Percentiles rank a stretch among this genome's conserved stretches.
These are phyloP conservation scores for Turritopsis rubra DNA, from an alignment of 30 jellyfish, hydroid and myxozoan genomes.

Conservation along the genomic window DNA sequence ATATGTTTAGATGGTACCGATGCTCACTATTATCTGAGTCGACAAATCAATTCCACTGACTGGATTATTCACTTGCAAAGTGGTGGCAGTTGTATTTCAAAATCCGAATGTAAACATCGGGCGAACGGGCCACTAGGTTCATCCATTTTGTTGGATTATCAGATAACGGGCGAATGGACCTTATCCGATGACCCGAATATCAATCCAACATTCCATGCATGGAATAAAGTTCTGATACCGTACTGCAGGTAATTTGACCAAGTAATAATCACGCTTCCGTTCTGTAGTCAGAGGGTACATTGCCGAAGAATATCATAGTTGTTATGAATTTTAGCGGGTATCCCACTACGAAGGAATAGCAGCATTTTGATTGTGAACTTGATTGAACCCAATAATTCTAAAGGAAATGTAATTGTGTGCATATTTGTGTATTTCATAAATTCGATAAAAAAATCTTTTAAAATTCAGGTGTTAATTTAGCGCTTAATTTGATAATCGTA, in stretches of 20 bases:
- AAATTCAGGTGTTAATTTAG: no score
- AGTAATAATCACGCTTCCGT: not conserved
- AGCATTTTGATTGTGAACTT: no score
- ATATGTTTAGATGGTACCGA: constrained; percentile 62
- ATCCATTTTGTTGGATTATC: constrained; percentile 52
- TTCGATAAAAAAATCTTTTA: no score
- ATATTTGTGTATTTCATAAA: no score
- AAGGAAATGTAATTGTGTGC: no score
- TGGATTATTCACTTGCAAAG: constrained; percentile 92
- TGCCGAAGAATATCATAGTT: no score
- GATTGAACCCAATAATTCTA: no score
- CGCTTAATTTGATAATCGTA: no score
- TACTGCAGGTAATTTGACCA: constrained; percentile 87
- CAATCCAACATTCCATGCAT: constrained; percentile 76
- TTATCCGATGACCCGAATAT: constrained; percentile 66
- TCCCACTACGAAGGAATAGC: no score
- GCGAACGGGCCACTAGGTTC: constrained; percentile 92
- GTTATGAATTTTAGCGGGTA: no score
- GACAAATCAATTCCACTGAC: constrained; percentile 39
- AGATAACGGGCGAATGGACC: constrained; percentile 76
- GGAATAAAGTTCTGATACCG: constrained; percentile 90
- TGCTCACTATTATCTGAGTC: constrained; percentile 70
- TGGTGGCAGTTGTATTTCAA: constrained; percentile 84
- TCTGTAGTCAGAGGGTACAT: not conserved
- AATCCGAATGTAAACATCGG: constrained; percentile 53